Base-by-base conservation (phyloP, 2,888 invertebrate genomes). In the Drosophila ezoana region DNA sequence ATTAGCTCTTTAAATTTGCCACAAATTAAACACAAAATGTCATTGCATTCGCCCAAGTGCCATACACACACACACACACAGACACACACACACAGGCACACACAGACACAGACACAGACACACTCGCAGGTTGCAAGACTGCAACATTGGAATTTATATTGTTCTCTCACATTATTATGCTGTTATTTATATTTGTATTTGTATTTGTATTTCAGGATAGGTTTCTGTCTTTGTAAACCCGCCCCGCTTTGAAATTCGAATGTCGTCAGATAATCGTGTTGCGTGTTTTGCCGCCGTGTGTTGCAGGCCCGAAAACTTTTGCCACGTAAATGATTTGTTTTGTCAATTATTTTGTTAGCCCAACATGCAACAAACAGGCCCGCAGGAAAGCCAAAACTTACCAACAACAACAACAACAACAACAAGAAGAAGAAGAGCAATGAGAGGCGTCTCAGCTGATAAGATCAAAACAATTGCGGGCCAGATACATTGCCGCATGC, bases 321-420 rank as follows among this genome's bases (percentile, higher is more conserved):
- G 81, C 81, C 85, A 79, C 88, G 84, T 77, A 89, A 89, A 87
- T 85, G 89, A 86, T 87, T 86, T 89, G 86, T 89, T 86, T 86
- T 86, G 89, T 86, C 86, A 86, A 86, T 86, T 86, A 86, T 86
- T 86, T 79, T 81, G 87, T 86, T 86, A 89, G 86, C 79, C 74
- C 76, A 79, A 82, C 87, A 85, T 89, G 86, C 89, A 87, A 86
- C 68, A 73, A 48, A 53, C 54, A 54, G 61, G 61, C 16, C 48
- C 53, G 51, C 54, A 54, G 59, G 33, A 37, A 41, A 47, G 33
- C 13, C 49, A 53, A 37, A 62, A 14, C 35, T 53, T 52, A 37
- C 18, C 60, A 51, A 18, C 43, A 48, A 20, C 16, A 41, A 18
- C 41, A 33, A 40, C 37, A 52, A 35, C 9, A 51, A 57, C 28